A percentile compares a stretch with the other conserved stretches of the same genome.
These are phyloP conservation scores for Macquaria ambigua DNA, from an alignment of 2,113 vertebrate species.

Conservation along the genomic window DNA sequence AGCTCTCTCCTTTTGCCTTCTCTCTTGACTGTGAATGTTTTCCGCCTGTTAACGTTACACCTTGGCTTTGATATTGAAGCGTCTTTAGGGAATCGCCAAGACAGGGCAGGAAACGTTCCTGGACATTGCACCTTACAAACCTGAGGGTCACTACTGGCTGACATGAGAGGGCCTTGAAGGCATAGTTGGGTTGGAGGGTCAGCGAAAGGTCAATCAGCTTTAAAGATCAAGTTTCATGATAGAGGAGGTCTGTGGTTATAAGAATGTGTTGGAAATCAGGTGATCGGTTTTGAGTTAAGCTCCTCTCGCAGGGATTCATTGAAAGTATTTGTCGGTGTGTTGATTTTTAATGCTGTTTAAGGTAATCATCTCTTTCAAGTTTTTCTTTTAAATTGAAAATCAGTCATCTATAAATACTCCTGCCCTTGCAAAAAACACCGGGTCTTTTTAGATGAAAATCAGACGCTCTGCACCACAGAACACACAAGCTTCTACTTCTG, in stretches of 20 bases:
- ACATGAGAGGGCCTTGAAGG: conserved; percentile 71
- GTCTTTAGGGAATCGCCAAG: conserved; percentile 80
- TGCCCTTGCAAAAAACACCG: background rate
- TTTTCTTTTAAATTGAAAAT: conserved; percentile 29
- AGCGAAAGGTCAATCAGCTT: conserved; percentile 53
- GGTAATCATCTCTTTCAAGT: conserved; percentile 23
- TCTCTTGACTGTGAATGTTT: conserved; percentile 28
- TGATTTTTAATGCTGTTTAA: background rate
- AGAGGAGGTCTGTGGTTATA: conserved; percentile 16
- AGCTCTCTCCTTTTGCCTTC: conserved; percentile 12
- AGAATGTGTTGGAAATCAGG: conserved; percentile 48
- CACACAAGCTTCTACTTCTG: conserved; percentile 29
- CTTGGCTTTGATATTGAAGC: conserved; percentile 68
- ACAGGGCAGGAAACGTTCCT: conserved; percentile 80
- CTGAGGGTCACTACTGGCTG: conserved; percentile 83
- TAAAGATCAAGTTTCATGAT: conserved; percentile 40
- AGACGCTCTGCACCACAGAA: conserved; percentile 47
- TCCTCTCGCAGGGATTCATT: conserved; percentile 27
- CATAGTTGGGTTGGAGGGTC: background rate
- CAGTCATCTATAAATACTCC: conserved; percentile 43
- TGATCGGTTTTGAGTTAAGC: conserved; percentile 40
- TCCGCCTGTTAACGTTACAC: conserved; percentile 18
- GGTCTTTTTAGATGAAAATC: conserved; percentile 49
- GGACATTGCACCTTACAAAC: conserved; percentile 83
- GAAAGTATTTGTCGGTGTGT: conserved; percentile 29